Percentiles rank a stretch among this genome's conserved stretches.
Conservation (phyloP, 1,140 invertebrate genomes). For the Diorhabda sublineata region DNA sequence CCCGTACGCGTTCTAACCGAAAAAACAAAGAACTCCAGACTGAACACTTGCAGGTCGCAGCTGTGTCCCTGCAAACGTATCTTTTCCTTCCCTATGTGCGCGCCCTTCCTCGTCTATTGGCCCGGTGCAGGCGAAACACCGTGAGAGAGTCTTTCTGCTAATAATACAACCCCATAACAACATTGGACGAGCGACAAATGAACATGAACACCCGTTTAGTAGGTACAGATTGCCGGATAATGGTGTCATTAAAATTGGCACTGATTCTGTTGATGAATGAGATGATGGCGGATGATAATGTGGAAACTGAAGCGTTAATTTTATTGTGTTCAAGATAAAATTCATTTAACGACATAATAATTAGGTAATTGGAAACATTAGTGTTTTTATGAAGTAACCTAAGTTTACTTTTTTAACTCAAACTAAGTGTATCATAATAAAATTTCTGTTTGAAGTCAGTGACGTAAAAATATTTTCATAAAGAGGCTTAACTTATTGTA, state of each 20-base stretch:
- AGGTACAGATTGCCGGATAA: slow-evolving; percentile 6
- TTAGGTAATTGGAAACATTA: no score
- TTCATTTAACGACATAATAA: no score
- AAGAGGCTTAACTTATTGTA: no score
- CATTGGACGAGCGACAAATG: not conserved
- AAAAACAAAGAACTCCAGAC: not conserved
- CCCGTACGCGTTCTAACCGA: not conserved
- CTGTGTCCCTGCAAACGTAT: slow-evolving; percentile 7
- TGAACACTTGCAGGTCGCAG: slow-evolving; percentile 9
- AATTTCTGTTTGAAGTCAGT: no score
- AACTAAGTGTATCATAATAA: no score
- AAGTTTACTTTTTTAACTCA: no score
- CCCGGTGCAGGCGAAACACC: slow-evolving; percentile 9
- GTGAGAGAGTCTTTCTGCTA: slow-evolving; percentile 1
- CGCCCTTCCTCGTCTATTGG: not conserved
- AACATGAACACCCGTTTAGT: slow-evolving; percentile 10
- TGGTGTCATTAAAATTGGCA: not conserved
- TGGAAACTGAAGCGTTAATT: no score
- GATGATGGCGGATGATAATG: not conserved
- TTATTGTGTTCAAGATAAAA: no score
- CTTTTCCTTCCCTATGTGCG: slow-evolving; percentile 9
- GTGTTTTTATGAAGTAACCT: no score
- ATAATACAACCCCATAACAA: slow-evolving; percentile 6
- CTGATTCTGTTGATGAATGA: not conserved
- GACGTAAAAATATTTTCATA: no score